Conservation (phyloP, 1,140 invertebrate species). For the Drosophila serrata region DNA sequence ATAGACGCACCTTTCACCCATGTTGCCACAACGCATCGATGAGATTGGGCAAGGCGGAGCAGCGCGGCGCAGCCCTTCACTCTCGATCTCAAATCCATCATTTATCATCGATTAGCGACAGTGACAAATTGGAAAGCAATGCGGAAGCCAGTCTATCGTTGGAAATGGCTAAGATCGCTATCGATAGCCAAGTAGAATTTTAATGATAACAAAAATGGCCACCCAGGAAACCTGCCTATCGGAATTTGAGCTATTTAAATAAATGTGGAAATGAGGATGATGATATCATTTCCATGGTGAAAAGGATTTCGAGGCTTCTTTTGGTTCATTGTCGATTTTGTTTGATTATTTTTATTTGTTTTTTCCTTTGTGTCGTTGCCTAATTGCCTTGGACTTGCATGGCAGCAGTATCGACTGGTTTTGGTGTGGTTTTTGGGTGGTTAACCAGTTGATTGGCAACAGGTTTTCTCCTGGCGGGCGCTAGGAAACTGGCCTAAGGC, state of each 20-base stretch:
- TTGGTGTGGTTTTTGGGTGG: slow-evolving; percentile 55
- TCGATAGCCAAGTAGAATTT: not conserved
- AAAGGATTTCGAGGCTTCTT: not conserved
- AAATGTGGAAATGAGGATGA: not conserved
- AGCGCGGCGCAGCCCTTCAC: slow-evolving; percentile 3
- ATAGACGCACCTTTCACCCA: slow-evolving; percentile 37
- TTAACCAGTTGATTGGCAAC: slow-evolving; percentile 69
- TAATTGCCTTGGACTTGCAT: slow-evolving; percentile 77
- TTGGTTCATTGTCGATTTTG: not conserved
- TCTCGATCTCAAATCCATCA: slow-evolving; percentile 8
- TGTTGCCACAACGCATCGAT: slow-evolving; percentile 6
- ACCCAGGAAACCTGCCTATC: not conserved
- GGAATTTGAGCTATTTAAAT: not conserved
- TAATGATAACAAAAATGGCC: not conserved
- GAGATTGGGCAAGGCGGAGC: not conserved
- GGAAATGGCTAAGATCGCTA: not conserved
- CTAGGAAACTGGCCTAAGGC: slow-evolving; percentile 48
- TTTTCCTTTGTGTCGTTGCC: slow-evolving; percentile 9
- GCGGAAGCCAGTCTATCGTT: slow-evolving; percentile 1
- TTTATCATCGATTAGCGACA: slow-evolving; percentile 16
- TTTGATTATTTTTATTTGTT: not conserved
- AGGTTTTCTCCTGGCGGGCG: slow-evolving; percentile 52
- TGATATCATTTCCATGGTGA: not conserved
- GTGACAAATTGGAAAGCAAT: slow-evolving; percentile 12
- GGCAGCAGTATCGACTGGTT: slow-evolving; percentile 50